A percentile compares a stretch with the other conserved stretches of the same genome.
Conservation (phyloP, 2,113 vertebrate genomes). For the Tyrannus savana region DNA sequence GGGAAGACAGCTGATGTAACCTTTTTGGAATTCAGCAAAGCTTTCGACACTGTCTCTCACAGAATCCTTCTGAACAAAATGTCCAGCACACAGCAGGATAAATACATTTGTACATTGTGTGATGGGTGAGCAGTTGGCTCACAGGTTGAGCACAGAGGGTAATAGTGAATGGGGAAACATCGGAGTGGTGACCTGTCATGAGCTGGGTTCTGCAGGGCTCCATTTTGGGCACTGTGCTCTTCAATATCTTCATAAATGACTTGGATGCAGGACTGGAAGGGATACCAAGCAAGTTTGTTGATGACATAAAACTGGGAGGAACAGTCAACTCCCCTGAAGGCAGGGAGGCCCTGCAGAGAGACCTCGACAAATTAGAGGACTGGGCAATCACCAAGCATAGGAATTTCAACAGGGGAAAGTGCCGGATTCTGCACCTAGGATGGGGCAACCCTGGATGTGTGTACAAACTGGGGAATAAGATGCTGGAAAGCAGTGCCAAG, state of each 20-base stretch:
- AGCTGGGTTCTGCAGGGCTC: too few relatives aligned
- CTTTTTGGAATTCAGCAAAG: not conserved
- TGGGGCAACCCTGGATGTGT: not conserved
- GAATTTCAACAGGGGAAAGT: not conserved
- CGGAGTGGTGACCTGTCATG: too few relatives aligned
- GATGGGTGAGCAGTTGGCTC: not conserved
- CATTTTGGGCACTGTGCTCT: too few relatives aligned
- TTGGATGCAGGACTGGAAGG: too few relatives aligned
- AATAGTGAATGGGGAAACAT: too few relatives aligned
- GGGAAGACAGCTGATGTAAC: not conserved
- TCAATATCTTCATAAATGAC: too few relatives aligned
- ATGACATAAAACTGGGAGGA: too few relatives aligned
- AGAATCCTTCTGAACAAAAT: not conserved
- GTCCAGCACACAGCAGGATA: not conserved
- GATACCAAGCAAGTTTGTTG: too few relatives aligned
- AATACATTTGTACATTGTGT: not conserved
- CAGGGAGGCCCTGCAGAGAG: not conserved
- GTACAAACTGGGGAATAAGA: not conserved
- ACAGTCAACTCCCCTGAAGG: too few relatives aligned
- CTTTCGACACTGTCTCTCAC: not conserved
- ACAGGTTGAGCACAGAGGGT: not conserved
- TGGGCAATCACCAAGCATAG: not conserved
- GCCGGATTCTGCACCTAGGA: not conserved
- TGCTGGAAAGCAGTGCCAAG: not conserved
- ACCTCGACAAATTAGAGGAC: not conserved